Evolutionary conservation across 1,140 invertebrate genomes (phyloP), one percentile per base, ranked within the genome.

Genomic region (Himalopsyche phryganea): DNA sequence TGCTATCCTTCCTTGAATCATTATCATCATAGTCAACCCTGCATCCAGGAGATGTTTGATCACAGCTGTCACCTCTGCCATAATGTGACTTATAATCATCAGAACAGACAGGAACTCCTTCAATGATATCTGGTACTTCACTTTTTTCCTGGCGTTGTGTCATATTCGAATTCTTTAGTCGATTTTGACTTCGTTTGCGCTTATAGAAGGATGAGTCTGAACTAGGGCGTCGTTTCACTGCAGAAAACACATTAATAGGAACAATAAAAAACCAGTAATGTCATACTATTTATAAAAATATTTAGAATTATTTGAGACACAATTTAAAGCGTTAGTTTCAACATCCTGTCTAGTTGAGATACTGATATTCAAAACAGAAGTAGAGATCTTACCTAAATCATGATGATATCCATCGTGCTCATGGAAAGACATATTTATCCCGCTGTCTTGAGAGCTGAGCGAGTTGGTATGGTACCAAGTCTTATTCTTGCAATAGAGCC

Each of bases 371-470:
- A n/a, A n/a, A n/a, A n/a, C n/a, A n/a, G n/a, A n/a, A n/a, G n/a
- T n/a, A n/a, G n/a, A n/a, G n/a, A 18, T 10, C 32, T 36, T 40
- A 19, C 45, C 53, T 40, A 40, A 40, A 40, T 40, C 38, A 15
- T 40, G 38, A 40, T 51, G 23, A 28, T 28, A 28, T 28, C 23
- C 73, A 42, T 87, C 85, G n/a, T 80, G 83, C 62, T 89, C 86
- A 47, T 85, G 81, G 70, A 87, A 87, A 7, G 81, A 84, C 66
- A 88, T 73, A 67, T 88, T 88, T 38, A 89, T 89, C 1, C 86
- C 87, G 63, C 86, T 88, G 66, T 89, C 87, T 67, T 88, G 86
- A 0, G 86, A 89, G 64, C 85, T 87, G 33, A 86, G 79, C 40
- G 83, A 83, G 50, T 83, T 81, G 53, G 84, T 81, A 60, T 82